A percentile compares a stretch with the other conserved stretches of the same genome.
Conservation (phyloP, 1,140 invertebrate genomes). For the Pinna nobilis region DNA sequence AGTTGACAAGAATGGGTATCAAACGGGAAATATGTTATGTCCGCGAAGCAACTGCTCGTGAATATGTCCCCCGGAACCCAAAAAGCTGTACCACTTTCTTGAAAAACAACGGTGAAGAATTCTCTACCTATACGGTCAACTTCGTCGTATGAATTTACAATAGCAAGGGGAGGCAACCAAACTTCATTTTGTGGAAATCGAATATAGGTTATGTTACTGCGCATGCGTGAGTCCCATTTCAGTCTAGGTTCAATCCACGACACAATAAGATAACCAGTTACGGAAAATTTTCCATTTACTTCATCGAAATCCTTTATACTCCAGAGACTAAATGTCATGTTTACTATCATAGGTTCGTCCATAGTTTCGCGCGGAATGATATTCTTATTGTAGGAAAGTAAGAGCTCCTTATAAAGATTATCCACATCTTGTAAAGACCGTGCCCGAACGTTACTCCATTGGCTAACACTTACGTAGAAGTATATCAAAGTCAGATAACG, state of each 20-base stretch:
- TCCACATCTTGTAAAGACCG: no score
- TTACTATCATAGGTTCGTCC: not conserved
- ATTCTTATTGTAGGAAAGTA: no score
- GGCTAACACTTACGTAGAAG: no score
- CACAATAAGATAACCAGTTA: conserved; percentile 14
- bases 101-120: conserved; percentile 6
- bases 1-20: conserved; percentile 17
- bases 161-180: conserved; percentile 32
- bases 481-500: no score
- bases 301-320: conserved; percentile 38
- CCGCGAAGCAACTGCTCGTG: conserved; percentile 9
- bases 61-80: conserved; percentile 27
- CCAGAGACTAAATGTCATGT: not conserved
- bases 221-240: conserved; percentile 12
- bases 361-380: no score
- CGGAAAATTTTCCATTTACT: conserved; percentile 32
- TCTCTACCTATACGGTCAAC: conserved; percentile 22
- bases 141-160: conserved; percentile 23
- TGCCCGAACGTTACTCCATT: no score
- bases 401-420: no score
- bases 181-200: conserved; percentile 21
- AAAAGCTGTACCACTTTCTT: conserved; percentile 9
- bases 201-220: conserved; percentile 1
- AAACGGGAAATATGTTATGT: conserved; percentile 29
- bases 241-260: conserved; percentile 36